Conservation (phyloP, 2,797 vertebrate species). For the Sparus aurata region DNA sequence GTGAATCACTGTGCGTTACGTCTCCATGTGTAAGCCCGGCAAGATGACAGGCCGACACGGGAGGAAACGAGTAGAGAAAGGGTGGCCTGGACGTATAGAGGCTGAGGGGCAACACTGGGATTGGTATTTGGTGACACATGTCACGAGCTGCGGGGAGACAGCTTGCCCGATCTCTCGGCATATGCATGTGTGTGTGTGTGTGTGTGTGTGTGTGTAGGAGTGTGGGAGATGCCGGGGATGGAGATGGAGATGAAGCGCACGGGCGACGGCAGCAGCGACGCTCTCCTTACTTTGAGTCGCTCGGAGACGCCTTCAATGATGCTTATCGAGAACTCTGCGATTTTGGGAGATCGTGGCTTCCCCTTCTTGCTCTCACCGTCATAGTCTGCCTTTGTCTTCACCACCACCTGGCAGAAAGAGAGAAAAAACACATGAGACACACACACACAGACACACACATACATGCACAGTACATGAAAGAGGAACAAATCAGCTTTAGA, state of each 20-base stretch:
- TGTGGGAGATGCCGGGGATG: slow-evolving; percentile 7
- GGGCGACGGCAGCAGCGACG: background rate
- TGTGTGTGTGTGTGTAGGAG: slow-evolving; percentile 35
- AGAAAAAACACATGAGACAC: background rate
- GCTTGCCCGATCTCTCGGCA: slow-evolving; percentile 18
- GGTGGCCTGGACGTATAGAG: slow-evolving; percentile 12
- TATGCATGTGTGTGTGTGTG: slow-evolving; percentile 27
- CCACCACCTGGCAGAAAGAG: slow-evolving; percentile 88
- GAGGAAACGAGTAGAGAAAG: slow-evolving; percentile 26
- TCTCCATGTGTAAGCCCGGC: slow-evolving; percentile 37
- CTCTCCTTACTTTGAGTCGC: slow-evolving; percentile 92
- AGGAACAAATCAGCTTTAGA: slow-evolving; percentile 10
- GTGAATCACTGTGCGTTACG: slow-evolving; percentile 69
- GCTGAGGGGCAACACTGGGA: background rate
- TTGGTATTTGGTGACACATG: slow-evolving; percentile 32
- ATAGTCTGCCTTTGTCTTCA: slow-evolving; percentile 96
- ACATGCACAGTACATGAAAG: background rate
- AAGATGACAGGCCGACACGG: slow-evolving; percentile 42
- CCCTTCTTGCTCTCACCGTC: slow-evolving; percentile 92
- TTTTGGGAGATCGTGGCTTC: slow-evolving; percentile 91
- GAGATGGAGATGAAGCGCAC: slow-evolving; percentile 25
- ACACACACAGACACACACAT: background rate
- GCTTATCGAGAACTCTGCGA: slow-evolving; percentile 96
- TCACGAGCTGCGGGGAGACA: slow-evolving; percentile 34
- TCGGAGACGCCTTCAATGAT: slow-evolving; percentile 94